Conservation (phyloP, 2,888 invertebrate species). For the Cyrtodaria siliqua region DNA sequence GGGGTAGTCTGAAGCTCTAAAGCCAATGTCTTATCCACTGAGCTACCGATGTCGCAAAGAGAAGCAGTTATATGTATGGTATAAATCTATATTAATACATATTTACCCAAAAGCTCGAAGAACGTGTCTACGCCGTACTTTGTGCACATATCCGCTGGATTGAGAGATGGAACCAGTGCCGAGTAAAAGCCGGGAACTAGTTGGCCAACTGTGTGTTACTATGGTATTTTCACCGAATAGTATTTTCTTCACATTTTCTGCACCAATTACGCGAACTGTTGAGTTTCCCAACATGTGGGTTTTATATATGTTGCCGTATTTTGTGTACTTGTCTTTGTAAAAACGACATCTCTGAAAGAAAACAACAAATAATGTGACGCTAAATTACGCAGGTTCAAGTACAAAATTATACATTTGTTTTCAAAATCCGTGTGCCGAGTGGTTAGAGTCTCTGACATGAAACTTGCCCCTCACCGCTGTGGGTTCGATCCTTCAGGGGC, state of each 20-base stretch:
- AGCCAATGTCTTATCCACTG: no score
- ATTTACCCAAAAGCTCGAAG: slow-evolving; percentile 65
- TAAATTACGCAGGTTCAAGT: no score
- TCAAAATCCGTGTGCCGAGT: no score
- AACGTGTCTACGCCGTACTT: slow-evolving; percentile 61
- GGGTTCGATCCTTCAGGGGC: no score
- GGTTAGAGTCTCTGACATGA: no score
- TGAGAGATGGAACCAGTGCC: slow-evolving; percentile 74
- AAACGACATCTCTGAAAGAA: background rate
- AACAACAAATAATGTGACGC: no score
- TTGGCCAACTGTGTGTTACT: slow-evolving; percentile 75
- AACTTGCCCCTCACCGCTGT: no score
- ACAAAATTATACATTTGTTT: no score
- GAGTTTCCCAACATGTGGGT: slow-evolving; percentile 82
- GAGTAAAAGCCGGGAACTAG: slow-evolving; percentile 68
- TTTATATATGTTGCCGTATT: slow-evolving; percentile 80
- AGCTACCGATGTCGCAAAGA: no score
- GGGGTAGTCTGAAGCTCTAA: no score
- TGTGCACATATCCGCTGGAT: slow-evolving; percentile 69
- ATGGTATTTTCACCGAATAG: slow-evolving; percentile 75
- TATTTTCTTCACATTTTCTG: slow-evolving; percentile 75
- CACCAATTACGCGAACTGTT: slow-evolving; percentile 78
- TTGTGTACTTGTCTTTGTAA: slow-evolving; percentile 1
- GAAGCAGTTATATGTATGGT: no score
- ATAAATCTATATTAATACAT: no score